These are phyloP conservation scores for Manis javanica DNA, from an alignment of 2,797 vertebrate species.

Conservation along the genomic window DNA sequence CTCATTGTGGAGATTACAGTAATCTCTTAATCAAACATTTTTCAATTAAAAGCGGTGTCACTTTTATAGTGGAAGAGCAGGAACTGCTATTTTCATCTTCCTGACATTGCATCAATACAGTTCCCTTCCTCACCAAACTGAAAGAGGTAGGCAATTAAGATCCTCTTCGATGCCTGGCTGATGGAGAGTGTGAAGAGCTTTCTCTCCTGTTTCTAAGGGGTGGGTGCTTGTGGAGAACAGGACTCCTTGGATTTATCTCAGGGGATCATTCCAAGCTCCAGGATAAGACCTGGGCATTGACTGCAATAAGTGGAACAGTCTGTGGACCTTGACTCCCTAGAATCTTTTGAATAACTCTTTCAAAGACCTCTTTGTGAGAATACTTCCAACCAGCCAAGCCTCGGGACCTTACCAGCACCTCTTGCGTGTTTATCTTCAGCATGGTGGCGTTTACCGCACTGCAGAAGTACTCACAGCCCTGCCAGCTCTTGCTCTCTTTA, in stretches of 20 bases:
- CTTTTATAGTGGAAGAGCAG: neutral
- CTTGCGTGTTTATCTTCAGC: constrained; percentile 76
- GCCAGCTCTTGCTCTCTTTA: constrained; percentile 74
- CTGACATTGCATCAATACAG: neutral
- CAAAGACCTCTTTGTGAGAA: neutral
- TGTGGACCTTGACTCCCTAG: neutral
- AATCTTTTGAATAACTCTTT: neutral
- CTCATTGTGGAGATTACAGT: neutral
- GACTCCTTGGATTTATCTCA: neutral
- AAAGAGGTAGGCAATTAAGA: neutral
- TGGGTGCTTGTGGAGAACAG: neutral
- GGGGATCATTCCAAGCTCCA: neutral
- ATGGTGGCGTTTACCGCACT: constrained; percentile 71
- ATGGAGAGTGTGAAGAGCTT: neutral
- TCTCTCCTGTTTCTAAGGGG: neutral
- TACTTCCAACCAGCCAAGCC: neutral
- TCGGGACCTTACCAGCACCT: constrained; percentile 71
- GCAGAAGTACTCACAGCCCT: constrained; percentile 77
- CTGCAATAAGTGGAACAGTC: neutral
- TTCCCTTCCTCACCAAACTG: neutral
- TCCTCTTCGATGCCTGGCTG: neutral
- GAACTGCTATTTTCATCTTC: neutral
- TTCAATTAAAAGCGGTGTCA: neutral
- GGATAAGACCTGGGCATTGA: neutral
- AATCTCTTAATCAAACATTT: neutral